phyloP scores from a whole-genome alignment of 1,140 invertebrate species.

The Hesperophylax magnus region DNA sequence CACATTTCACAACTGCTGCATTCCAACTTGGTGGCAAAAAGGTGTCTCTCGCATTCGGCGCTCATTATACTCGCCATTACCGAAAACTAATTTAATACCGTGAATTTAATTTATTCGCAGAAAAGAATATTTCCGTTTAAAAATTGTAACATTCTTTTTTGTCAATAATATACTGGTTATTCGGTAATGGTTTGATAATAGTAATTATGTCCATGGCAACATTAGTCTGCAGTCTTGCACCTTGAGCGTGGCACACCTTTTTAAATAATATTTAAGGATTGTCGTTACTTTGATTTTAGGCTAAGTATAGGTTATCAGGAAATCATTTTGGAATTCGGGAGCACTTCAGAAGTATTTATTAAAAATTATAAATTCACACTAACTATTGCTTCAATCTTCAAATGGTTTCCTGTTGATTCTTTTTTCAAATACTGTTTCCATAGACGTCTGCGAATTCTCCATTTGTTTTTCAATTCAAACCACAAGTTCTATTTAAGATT shows the following conservation, averaged over 20 bases:
- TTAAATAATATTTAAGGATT: conserved; percentile 31
- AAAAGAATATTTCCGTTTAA: background rate
- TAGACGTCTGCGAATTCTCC: conserved; percentile 6
- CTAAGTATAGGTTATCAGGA: conserved; percentile 15
- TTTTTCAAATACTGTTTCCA: conserved; percentile 25
- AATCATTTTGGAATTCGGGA: conserved; percentile 2
- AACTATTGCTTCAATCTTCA: conserved; percentile 17
- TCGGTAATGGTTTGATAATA: background rate
- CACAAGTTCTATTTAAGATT: too few relatives aligned
- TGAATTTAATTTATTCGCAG: conserved; percentile 15
- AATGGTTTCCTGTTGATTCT: conserved; percentile 22
- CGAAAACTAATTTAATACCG: background rate
- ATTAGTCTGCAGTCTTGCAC: background rate
- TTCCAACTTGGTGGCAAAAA: conserved; percentile 17
- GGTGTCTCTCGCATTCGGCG: background rate
- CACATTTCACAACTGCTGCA: conserved; percentile 24
- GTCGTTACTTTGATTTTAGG: conserved; percentile 37
- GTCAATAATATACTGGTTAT: conserved; percentile 2
- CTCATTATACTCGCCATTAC: background rate
- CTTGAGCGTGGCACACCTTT: background rate
- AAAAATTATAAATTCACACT: background rate
- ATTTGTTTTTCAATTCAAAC: background rate
- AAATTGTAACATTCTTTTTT: conserved; percentile 25
- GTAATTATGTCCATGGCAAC: background rate
- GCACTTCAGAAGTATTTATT: background rate